Base-by-base conservation (phyloP, 2,888 invertebrate species). In the Eupithecia inturbata region DNA sequence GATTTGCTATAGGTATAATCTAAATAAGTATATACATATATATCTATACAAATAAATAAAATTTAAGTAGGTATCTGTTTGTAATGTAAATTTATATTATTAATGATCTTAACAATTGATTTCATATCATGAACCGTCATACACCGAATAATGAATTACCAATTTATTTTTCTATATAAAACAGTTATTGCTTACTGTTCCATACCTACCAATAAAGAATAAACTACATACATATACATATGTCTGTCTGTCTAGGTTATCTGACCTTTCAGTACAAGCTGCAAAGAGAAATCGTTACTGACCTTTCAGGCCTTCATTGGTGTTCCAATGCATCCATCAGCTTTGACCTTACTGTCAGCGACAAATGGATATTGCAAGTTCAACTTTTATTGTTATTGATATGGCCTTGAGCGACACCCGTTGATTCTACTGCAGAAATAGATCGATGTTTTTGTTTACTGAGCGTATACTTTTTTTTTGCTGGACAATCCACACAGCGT, bases 321-420 rank as follows among this genome's bases (percentile, higher is more conserved):
- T 71, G 26, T 74, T 57, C 22, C 45, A 39, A 39, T 45, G 63
- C 71, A 6, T 72, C 70, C 72, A 75, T 73, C 70, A 77, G 63
- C 74, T 74, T 74, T 78, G 75, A 76, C 81, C 81, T 79, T 77
- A 74, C 53, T 71, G 75, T 72, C 76, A 66, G 72, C 67, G 75
- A 75, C 78, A 76, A 77, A 80, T 80, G 77, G 73, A 76, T 80
- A 39, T 66, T 41, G 78, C 84, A 83, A 82, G 82, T 84, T 84
- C 83, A 82, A 77, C 77, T 79, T 80, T 82, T 79, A 81, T 77
- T 78, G 67, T 79, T 78, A 84, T 84, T 83, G 77, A 82, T 80
- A 75, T 69, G 78, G 68, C 84, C 84, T 83, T 83, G 82, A 67
- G 53, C 60, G 68, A 76, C 74, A 68, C 72, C 64, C 19, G 57